These are phyloP conservation scores for Tipula helvola DNA, from an alignment of 2,888 invertebrate species.

Conservation along the genomic window DNA sequence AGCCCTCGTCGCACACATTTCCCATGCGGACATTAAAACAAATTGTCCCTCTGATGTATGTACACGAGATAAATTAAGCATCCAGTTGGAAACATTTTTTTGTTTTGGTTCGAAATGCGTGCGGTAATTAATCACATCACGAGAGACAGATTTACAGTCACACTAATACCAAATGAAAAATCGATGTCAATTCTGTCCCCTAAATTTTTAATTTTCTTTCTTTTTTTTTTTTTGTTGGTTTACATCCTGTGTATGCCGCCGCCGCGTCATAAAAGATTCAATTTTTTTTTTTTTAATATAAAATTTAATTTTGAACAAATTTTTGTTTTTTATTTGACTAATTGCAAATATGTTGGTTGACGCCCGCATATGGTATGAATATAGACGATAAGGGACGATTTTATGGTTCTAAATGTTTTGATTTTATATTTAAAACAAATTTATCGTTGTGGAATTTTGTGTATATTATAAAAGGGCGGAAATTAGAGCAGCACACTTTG, in stretches of 20 bases:
- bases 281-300: not conserved
- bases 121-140: constrained; percentile 4
- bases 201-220: not conserved
- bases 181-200: not conserved
- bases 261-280: not conserved
- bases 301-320: not conserved
- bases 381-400: not conserved
- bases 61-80: not conserved
- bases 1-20: not conserved
- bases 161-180: not conserved
- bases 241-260: not conserved
- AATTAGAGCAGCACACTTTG: not conserved
- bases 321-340: not conserved
- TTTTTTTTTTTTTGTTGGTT: not conserved
- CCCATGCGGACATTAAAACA: not conserved
- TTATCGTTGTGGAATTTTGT: not conserved
- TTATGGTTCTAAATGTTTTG: not conserved
- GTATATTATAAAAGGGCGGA: too few species aligned
- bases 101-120: not conserved
- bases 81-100: not conserved
- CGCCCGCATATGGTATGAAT: not conserved
- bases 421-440: not conserved
- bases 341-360: not conserved
- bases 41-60: not conserved
- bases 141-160: not conserved